A percentile compares a stretch with the other conserved stretches of the same genome.
phyloP scores from a whole-genome alignment of 2,888 invertebrate species.

The Erynnis tages region DNA sequence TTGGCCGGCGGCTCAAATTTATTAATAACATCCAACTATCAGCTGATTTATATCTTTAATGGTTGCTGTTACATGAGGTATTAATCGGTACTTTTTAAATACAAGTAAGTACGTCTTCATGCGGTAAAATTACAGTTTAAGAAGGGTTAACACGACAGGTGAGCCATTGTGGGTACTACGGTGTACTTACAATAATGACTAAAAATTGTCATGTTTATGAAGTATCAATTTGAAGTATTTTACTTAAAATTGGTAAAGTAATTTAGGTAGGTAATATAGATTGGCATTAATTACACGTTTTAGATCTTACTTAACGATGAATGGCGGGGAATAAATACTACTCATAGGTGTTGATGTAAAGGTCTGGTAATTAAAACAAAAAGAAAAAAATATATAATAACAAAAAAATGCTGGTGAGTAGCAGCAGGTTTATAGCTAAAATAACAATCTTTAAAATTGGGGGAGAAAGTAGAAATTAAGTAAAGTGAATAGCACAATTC shows the following conservation, averaged over 20 bases:
- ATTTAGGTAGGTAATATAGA: not conserved
- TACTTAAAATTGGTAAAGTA: no score
- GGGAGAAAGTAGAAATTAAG: no score
- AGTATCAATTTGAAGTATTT: not conserved
- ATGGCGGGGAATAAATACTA: no score
- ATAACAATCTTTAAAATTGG: no score
- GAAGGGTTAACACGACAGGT: slow-evolving; percentile 4
- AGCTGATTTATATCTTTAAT: slow-evolving; percentile 57
- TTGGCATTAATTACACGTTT: not conserved
- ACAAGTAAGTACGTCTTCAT: slow-evolving; percentile 3
- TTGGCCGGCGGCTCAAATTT: slow-evolving; percentile 58
- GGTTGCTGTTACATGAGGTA: slow-evolving; percentile 22
- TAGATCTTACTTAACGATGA: no score
- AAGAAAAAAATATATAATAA: no score
- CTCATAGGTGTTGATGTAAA: no score
- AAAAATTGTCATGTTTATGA: slow-evolving; percentile 2
- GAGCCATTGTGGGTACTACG: not conserved
- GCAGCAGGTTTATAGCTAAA: no score
- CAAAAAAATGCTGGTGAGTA: no score
- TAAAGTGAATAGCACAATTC: no score
- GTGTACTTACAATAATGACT: slow-evolving; percentile 10
- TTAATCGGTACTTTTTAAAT: slow-evolving; percentile 19
- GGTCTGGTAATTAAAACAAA: no score
- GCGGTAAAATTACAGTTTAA: slow-evolving; percentile 1
- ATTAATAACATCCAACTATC: slow-evolving; percentile 55